Evolutionary conservation across 2,888 invertebrate genomes (phyloP).

Genomic region (Drosophila monieri): DNA sequence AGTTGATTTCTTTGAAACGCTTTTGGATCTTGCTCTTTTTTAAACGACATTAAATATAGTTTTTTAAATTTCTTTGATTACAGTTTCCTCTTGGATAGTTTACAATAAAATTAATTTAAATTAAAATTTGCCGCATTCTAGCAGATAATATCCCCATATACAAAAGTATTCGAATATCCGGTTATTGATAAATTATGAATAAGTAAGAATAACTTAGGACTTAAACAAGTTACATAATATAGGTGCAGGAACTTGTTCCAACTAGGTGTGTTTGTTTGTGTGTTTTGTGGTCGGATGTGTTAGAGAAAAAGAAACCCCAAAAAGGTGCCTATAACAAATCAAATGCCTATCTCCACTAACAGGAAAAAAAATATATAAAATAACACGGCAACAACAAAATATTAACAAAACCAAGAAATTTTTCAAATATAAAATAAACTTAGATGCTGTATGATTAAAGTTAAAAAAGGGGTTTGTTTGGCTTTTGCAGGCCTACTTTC

Average conservation of each 20-base stretch:
- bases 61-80: slow-evolving; percentile 2
- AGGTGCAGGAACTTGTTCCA: slow-evolving; percentile 76
- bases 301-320: slow-evolving; percentile 62
- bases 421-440: slow-evolving; percentile 16
- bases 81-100: slow-evolving; percentile 31
- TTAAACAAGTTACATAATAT: slow-evolving; percentile 27
- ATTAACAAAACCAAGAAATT: slow-evolving; percentile 34
- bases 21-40: slow-evolving; percentile 57
- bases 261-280: slow-evolving; percentile 47
- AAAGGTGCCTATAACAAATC: slow-evolving; percentile 39
- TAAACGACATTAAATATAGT: slow-evolving; percentile 29
- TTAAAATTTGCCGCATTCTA: slow-evolving; percentile 37
- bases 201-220: slow-evolving; percentile 33
- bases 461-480: slow-evolving; percentile 6
- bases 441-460: slow-evolving; percentile 23
- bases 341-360: slow-evolving; percentile 43
- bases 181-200: slow-evolving; percentile 28
- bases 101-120: slow-evolving; percentile 43
- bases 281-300: slow-evolving; percentile 45
- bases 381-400: slow-evolving; percentile 34
- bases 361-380: slow-evolving; percentile 35
- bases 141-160: slow-evolving; percentile 14
- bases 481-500: slow-evolving; percentile 70
- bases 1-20: slow-evolving; percentile 66
- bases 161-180: slow-evolving; percentile 43